Base-by-base conservation (phyloP, 2,888 invertebrate genomes). In the Epirrita christyi region DNA sequence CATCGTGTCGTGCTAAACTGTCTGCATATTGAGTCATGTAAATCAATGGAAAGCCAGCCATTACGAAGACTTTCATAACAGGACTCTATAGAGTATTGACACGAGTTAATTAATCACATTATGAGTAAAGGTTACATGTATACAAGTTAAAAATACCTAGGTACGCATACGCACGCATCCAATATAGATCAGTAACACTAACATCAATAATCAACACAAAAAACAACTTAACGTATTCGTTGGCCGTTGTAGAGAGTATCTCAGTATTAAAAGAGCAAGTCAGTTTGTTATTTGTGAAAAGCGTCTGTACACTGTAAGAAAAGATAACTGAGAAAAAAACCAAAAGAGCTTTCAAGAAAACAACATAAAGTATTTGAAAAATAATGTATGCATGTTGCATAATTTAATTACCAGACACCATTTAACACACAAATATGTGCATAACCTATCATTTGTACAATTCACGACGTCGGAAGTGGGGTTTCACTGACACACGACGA, bases 391-490 rank as follows among this genome's bases (percentile, higher is more conserved):
- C 34, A 5, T 11, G n/a, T 38, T 14, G 28, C 34, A 43, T n/a
- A 37, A 42, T 38, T 34, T 42, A 48, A 53, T 58, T 27, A 53
- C 43, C 56, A 21, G 21, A 4, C 21, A 42, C 34, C 47, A 54
- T 61, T 55, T 48, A 53, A 57, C 53, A 48, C 48, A 44, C 49
- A 55, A 59, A 57, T 55, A 50, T 55, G 49, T 56, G 49, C 45
- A 40, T 47, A 57, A 54, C 47, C 55, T 60, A 67, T 64, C 49
- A 57, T 62, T 61, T 64, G 63, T 61, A 61, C 72, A 64, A 72
- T 81, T 83, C 87, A 84, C 82, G 82, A 79, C 78, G 73, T 85
- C 87, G 86, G 86, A 86, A 86, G 84, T 86, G 73, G 69, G 70
- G 67, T 80, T 69, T 77, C 76, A 74, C 84, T 86, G 88, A 88